These are phyloP conservation scores for Lucilia cuprina DNA, from an alignment of 1,140 invertebrate genomes.

Conservation along the genomic window DNA sequence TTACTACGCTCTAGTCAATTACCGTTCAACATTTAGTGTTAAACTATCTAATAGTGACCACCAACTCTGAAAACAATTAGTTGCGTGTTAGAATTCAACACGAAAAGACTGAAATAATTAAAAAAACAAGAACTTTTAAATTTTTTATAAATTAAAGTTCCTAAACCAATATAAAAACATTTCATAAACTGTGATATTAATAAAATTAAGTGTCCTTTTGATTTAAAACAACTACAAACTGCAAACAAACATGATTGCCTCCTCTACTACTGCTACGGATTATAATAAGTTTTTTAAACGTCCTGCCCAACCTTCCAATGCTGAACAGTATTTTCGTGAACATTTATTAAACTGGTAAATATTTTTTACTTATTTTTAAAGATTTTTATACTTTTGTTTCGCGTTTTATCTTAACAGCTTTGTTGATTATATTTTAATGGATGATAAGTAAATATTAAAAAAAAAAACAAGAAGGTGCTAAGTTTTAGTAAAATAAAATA, in stretches of 20 bases:
- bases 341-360: slow-evolving; percentile 43
- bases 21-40: background rate
- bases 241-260: slow-evolving; percentile 48
- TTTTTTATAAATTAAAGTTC: background rate
- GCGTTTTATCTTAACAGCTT: background rate
- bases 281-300: slow-evolving; percentile 56
- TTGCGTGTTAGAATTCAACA: slow-evolving; percentile 23
- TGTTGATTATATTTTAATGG: too few relatives aligned
- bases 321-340: slow-evolving; percentile 56
- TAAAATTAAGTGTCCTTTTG: background rate
- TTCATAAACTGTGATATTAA: slow-evolving; percentile 24
- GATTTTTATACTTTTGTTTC: background rate
- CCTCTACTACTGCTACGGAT: slow-evolving; percentile 46
- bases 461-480: too few relatives aligned
- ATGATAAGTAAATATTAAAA: too few relatives aligned
- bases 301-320: slow-evolving; percentile 56
- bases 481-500: too few relatives aligned
- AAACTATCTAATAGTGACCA: background rate
- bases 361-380: background rate
- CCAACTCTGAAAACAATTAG: background rate
- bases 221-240: slow-evolving; percentile 4
- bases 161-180: background rate
- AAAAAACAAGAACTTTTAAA: background rate
- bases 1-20: background rate
- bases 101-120: slow-evolving; percentile 5